Base-by-base conservation (phyloP, 2,113 vertebrate species). In the Rutilus rutilus region DNA sequence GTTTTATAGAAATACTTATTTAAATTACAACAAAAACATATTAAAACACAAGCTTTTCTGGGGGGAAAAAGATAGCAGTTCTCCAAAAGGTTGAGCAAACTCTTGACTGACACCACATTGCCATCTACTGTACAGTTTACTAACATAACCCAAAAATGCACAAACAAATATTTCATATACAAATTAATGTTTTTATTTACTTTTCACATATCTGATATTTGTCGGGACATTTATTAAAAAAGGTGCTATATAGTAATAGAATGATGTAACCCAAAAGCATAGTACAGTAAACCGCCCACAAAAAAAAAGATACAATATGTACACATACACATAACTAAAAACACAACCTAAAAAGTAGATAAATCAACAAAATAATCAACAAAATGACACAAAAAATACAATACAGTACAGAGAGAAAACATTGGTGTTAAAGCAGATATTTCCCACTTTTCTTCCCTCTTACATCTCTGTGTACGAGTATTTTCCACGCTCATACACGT, bases 221-320 rank as follows among this genome's bases (percentile, higher is more conserved):
- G 79, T 85, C 45, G 73, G 78, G 59, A 59, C 50, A 83, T 73
- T 90, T 62, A 91, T 39, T 91, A 87, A 67, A 90, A 89, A 93
- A 86, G 69, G 89, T 88, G 82, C 89, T 92, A 93, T 87, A 92
- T 77, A 91, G 87, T 91, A 88, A 89, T 90, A 90, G 88, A 82
- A 90, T 88, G 86, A 88, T 83, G 86, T 25, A 90, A 90, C 84
- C 27, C 47, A 86, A 78, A 88, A 78, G 65, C 89, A 80, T 92
- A 78, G 87, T 82, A 91, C 82, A 91, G 69, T 69, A 87, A 73
- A 67, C 33, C 64, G 8, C 27, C 45, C 80, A 59, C 23, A 42
- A 59, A 83, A 73, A 42, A 25, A 39, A 9, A 84, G 76, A 79
- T 39, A 80, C 47, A 83, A 86, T 81, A 75, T 83, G 36, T 85